These are phyloP conservation scores for Cebus imitator DNA, from an alignment of 2,113 vertebrate genomes.

Conservation along the genomic window DNA sequence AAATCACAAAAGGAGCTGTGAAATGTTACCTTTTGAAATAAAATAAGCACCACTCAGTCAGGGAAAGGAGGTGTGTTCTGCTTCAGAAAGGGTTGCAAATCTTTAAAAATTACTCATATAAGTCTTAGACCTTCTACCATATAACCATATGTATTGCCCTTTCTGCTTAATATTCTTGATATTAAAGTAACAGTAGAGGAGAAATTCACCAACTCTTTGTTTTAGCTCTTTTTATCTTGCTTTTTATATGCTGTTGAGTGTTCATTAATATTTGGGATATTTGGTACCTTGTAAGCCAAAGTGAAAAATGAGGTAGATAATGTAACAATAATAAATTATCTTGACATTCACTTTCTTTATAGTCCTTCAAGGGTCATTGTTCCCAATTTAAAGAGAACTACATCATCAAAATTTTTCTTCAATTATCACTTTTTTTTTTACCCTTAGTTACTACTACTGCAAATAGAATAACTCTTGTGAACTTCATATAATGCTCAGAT, in stretches of 20 bases:
- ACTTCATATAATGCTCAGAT: slow-evolving; percentile 58
- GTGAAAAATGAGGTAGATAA: slow-evolving; percentile 88
- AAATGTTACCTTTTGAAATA: not conserved
- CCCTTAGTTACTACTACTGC: slow-evolving; percentile 66
- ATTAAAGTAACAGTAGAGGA: not conserved
- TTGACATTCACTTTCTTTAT: slow-evolving; percentile 92
- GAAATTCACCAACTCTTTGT: slow-evolving; percentile 31
- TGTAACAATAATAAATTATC: slow-evolving; percentile 92
- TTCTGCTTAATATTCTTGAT: not conserved
- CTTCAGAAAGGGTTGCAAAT: not conserved
- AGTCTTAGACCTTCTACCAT: not conserved
- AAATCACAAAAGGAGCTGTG: not conserved
- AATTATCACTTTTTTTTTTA: slow-evolving; percentile 86
- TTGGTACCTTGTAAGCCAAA: slow-evolving; percentile 82
- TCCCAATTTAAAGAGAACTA: slow-evolving; percentile 91
- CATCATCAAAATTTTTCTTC: slow-evolving; percentile 90
- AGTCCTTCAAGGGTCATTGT: slow-evolving; percentile 93
- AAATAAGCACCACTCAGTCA: not conserved
- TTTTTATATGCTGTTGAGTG: slow-evolving; percentile 44
- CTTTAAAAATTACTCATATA: not conserved
- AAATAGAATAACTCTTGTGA: slow-evolving; percentile 82
- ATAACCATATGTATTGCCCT: not conserved
- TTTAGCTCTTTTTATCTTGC: slow-evolving; percentile 60
- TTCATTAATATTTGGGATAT: slow-evolving; percentile 82
- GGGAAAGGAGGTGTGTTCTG: not conserved